Evolutionary conservation across 2,797 vertebrate genomes (phyloP), one percentile per base, ranked within the genome.

Genomic region (Glyptemys insculpta): DNA sequence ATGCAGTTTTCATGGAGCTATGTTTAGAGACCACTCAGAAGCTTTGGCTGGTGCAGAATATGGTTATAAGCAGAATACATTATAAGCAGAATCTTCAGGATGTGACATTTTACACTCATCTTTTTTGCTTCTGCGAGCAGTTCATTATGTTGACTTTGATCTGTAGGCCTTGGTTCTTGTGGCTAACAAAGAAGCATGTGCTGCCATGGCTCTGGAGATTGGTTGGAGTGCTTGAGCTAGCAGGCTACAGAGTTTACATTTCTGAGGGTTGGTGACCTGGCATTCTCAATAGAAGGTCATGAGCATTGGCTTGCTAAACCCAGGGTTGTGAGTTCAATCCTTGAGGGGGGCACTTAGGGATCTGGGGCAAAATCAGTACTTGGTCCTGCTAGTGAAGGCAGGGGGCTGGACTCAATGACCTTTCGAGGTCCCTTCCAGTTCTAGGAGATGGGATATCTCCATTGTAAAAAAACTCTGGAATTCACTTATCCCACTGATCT

Each of bases 101-200:
- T 9, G 74, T 50, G 0, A 19, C 44, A 23, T 21, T 41, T 47
- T 47, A 9, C 6, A 53, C 25, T 65, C 31, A 81, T 59, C 1
- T 1, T 56, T 83, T 53, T 2, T 72, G 44, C 15, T 78, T 88
- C 31, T 0, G 0, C 83, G 23, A n/a, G 44, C 80, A 37, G 80
- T 85, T 41, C 23, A 62, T 7, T 23, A 12, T 52, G 34, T 83
- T 0, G 0, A 8, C 29, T 54, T 15, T 3, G 21, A 79, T 65
- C 21, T 80, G 6, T 37, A 80, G 25, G 11, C 76, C 27, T n/a
- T 85, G 12, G 34, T 65, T 27, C n/a, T 6, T 62, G 52, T 65
- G 18, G 4, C 18, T 93, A 23, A 79, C 18, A 16, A 74, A 53
- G 27, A 90, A 76, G 21, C 5, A 1, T 47, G 4, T 85, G 53